Percentiles rank a stretch among this genome's conserved stretches.
Conservation (phyloP, 2,113 vertebrate species). For the Nipponia nippon region DNA sequence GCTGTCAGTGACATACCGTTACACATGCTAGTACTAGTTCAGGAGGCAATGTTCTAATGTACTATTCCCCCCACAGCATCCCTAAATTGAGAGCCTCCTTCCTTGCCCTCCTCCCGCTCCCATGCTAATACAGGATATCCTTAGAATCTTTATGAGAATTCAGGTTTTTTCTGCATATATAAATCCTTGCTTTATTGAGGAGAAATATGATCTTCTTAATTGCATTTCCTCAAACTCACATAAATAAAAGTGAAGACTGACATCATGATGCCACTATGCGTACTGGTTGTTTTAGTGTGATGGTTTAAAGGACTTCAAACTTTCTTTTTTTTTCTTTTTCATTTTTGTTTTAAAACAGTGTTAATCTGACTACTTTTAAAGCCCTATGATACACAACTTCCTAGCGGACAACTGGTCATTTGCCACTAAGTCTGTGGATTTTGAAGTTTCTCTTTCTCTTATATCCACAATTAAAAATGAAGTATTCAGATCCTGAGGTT, state of each 20-base stretch:
- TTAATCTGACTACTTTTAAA: not conserved
- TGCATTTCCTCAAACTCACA: not conserved
- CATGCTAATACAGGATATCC: not conserved
- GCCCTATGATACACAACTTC: not conserved
- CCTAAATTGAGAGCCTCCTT: not conserved
- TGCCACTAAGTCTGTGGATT: not conserved
- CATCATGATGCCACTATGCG: not conserved
- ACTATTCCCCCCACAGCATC: not conserved
- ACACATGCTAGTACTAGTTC: not conserved
- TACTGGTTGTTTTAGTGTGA: not conserved
- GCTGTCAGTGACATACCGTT: slow-evolving; percentile 16
- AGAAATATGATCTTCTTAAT: not conserved
- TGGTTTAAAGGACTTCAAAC: not conserved
- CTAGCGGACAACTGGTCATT: not conserved
- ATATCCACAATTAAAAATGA: not conserved
- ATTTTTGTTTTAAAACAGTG: not conserved
- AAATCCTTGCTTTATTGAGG: not conserved
- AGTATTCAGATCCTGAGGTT: not conserved
- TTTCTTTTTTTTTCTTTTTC: not conserved
- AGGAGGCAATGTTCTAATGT: not conserved
- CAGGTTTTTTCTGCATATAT: not conserved
- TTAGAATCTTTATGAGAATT: not conserved
- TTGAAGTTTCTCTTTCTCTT: not conserved
- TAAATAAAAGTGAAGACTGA: not conserved
- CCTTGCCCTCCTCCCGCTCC: not conserved